Evolutionary conservation across 1,140 invertebrate species (phyloP).

Genomic region (Anadara kagoshimensis): DNA sequence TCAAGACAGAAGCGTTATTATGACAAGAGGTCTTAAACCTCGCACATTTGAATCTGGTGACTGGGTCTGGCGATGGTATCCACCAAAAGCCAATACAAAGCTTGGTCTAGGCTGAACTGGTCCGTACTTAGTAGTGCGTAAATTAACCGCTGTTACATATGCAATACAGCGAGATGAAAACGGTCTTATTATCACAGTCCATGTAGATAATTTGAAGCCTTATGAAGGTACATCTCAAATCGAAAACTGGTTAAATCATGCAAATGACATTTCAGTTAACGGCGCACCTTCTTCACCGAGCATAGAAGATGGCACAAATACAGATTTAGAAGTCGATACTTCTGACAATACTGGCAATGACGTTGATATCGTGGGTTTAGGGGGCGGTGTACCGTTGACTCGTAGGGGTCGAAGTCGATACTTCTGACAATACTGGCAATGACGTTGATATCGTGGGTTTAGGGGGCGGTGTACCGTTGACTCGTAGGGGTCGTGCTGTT

Average conservation of each 20-base stretch:
- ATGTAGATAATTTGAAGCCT: slow-evolving; percentile 7
- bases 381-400: too few relatives aligned
- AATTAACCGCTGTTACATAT: slow-evolving; percentile 14
- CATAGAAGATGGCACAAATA: too few relatives aligned
- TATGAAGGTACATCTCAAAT: not conserved
- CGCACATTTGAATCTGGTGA: slow-evolving; percentile 2
- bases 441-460: too few relatives aligned
- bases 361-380: too few relatives aligned
- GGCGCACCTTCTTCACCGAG: too few relatives aligned
- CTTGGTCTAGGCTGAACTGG: slow-evolving; percentile 28
- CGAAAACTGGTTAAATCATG: slow-evolving; percentile 2
- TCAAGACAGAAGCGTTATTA: slow-evolving; percentile 35
- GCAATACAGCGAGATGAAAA: slow-evolving; percentile 6
- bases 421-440: too few relatives aligned
- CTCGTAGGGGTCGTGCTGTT: too few relatives aligned
- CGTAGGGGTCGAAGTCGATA: too few relatives aligned
- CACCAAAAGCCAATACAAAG: slow-evolving; percentile 21
- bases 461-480: too few relatives aligned
- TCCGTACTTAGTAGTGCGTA: slow-evolving; percentile 14
- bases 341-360: too few relatives aligned
- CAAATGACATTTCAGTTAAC: too few relatives aligned
- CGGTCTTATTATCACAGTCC: not conserved
- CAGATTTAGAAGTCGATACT: too few relatives aligned
- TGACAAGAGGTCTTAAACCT: slow-evolving; percentile 31
- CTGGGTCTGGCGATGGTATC: slow-evolving; percentile 32